These are phyloP conservation scores for Halcyon malimbica DNA, from an alignment of 2,113 vertebrate species.

Conservation along the genomic window DNA sequence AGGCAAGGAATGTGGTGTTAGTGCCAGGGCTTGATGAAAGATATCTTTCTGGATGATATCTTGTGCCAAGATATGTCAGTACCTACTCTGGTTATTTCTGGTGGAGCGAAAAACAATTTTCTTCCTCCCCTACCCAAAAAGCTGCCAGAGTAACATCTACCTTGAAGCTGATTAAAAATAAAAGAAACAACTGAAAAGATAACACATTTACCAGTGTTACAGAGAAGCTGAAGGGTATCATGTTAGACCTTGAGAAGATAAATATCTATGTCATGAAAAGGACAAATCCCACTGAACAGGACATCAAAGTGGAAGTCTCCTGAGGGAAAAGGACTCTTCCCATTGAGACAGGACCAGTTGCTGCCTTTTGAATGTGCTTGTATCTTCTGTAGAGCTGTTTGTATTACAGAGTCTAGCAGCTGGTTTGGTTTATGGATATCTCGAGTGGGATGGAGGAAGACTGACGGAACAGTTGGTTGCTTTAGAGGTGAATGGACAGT, in stretches of 20 bases:
- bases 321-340: not conserved
- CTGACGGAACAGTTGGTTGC: not conserved
- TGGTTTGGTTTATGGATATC: not conserved
- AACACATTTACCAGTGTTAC: not conserved
- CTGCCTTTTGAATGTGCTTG: accelerated
- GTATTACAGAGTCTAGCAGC: not conserved
- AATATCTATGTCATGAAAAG: not conserved
- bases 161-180: not conserved
- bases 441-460: not conserved
- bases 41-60: not conserved
- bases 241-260: not conserved
- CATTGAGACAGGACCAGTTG: not conserved
- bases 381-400: not conserved
- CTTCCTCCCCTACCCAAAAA: not conserved
- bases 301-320: not conserved
- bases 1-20: not conserved
- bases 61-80: not conserved
- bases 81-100: not conserved
- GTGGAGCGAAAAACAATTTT: not conserved
- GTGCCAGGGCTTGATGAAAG: not conserved
- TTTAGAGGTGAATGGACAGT: not conserved
- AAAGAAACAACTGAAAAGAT: not conserved
- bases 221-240: not conserved
- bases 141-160: not conserved
- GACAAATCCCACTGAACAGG: not conserved